Conservation (phyloP, 1,140 invertebrate species). For the Eupristina koningsbergeri region DNA sequence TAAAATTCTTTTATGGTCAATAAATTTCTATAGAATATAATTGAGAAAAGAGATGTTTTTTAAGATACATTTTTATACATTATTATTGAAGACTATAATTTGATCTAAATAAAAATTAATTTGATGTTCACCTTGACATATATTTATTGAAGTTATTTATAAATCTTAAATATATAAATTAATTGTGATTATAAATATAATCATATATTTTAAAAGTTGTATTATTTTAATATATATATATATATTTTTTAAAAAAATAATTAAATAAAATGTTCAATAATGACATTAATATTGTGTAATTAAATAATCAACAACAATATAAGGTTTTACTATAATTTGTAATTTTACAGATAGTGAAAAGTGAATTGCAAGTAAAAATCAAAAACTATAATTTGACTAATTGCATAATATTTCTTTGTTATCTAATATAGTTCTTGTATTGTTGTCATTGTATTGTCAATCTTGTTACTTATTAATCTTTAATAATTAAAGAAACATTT, state of each 20-base stretch:
- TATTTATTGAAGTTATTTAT: neutral
- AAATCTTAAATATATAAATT: no score
- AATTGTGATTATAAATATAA: neutral
- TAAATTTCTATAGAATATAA: neutral
- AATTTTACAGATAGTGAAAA: no score
- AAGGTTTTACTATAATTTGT: no score
- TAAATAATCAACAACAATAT: no score
- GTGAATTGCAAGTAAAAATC: neutral
- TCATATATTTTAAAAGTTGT: no score
- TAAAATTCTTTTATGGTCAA: neutral
- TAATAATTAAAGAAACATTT: neutral
- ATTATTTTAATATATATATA: no score
- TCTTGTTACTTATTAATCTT: neutral
- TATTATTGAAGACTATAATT: neutral
- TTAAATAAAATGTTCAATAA: no score
- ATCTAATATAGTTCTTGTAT: no score
- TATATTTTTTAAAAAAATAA: no score
- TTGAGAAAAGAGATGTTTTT: neutral
- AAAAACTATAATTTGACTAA: neutral
- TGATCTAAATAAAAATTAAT: neutral
- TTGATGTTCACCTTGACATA: slow-evolving; percentile 6
- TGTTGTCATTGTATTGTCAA: no score
- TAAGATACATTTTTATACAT: neutral
- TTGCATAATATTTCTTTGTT: neutral
- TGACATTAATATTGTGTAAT: no score